Base-by-base conservation (phyloP, 23 tunicate genomes). In the Ascidia mentula region DNA sequence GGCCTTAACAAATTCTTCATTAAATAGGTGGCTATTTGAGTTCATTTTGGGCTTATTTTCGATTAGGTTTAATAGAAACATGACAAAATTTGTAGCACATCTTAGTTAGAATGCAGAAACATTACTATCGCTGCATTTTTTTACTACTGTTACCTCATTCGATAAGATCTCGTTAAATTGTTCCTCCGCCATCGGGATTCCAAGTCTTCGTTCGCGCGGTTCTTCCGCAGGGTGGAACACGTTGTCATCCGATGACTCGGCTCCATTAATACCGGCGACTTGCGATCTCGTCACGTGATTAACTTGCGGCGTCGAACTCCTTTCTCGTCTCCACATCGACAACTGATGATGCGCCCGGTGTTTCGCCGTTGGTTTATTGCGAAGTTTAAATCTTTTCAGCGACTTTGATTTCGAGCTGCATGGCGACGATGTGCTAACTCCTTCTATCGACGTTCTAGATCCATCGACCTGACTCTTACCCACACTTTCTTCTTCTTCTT, bases 171-270 rank as follows among this genome's bases (percentile, higher is more conserved):
- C 65, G 65, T 53, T 53, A 53, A 53, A 53, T 9, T 60, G 36
- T 26, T 76, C 69, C 13, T 85, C 80, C 6, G 89, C 74, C 96
- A 85, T 85, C 17, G 96, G 96, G 61, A 85, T 84, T 40, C 89
- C 96, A 30, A 86, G 31, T 37, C 24, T 46, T 45, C 78, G 38
- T 31, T 40, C 28, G 22, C 2, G 12, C 13, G 65, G 65, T 28
- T 9, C 65, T 53, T 53, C 28, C 2, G 65, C 22, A 53, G 65
- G 13, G 22, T 20, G 65, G 65, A 53, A 53, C 2, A 53, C 65
- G 13, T 28, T 20, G 65, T 53, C 65, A 9, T 9, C 13, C 4
- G 22, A 1, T 20, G 22, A 20, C 24, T 53, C 65, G 2, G 1
- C 65, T n/a, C n/a, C n/a, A n/a, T n/a, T n/a, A n/a, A n/a, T n/a